Percentiles rank a stretch among this genome's conserved stretches.
Evolutionary conservation across 2,888 invertebrate species (phyloP).

Genomic region (Hirudinaria manillensis): DNA sequence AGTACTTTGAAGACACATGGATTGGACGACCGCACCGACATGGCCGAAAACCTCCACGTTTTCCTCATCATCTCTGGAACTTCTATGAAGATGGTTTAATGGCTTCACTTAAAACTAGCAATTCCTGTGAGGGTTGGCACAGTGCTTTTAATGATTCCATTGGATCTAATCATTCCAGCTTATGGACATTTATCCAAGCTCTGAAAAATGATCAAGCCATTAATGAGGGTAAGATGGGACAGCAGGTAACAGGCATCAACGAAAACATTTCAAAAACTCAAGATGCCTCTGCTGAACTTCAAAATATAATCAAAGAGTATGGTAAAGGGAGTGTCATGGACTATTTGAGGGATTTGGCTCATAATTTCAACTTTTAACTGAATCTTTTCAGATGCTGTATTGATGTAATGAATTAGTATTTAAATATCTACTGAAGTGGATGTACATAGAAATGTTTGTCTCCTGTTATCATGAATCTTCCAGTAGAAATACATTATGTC

Average conservation of each 20-base stretch:
- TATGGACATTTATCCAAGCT: slow-evolving; percentile 4
- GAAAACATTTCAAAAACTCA: background rate
- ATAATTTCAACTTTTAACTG: slow-evolving; percentile 10
- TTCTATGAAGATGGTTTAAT: background rate
- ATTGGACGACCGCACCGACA: slow-evolving; percentile 14
- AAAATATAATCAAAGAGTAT: background rate
- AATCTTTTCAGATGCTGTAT: too few species aligned
- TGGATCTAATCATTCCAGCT: slow-evolving; percentile 5
- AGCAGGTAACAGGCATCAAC: background rate
- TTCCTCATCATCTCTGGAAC: background rate
- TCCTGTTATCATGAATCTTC: too few species aligned
- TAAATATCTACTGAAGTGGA: too few species aligned
- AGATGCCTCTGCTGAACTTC: background rate
- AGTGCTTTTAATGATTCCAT: background rate
- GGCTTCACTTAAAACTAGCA: background rate
- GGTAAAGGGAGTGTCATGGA: background rate
- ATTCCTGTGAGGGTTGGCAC: slow-evolving; percentile 10
- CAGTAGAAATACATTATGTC: too few species aligned
- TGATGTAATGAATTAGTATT: too few species aligned
- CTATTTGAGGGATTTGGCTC: slow-evolving; percentile 4
- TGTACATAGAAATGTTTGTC: too few species aligned
- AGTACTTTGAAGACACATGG: slow-evolving; percentile 15
- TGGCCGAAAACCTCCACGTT: slow-evolving; percentile 14
- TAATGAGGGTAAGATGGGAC: slow-evolving; percentile 8
- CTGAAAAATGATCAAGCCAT: slow-evolving; percentile 10